A percentile compares a stretch with the other conserved stretches of the same genome.
These are phyloP conservation scores for Xiphophorus birchmanni DNA, from an alignment of 2,797 vertebrate genomes.

Conservation along the genomic window DNA sequence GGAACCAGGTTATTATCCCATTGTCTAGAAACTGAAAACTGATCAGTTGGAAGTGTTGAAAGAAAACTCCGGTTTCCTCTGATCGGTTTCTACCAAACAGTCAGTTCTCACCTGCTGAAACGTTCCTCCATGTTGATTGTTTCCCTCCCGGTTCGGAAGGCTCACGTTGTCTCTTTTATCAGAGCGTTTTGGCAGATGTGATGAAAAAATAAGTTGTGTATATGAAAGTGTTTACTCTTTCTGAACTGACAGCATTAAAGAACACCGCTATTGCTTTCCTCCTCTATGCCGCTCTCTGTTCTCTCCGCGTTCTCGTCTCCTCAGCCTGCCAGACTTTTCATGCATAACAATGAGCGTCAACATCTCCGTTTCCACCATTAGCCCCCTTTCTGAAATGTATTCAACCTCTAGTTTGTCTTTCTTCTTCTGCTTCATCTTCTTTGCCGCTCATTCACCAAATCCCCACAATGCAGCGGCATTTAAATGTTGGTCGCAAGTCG, in stretches of 20 bases:
- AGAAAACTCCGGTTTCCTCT: not conserved
- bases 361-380: conserved; percentile 60
- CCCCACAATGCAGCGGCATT: conserved; percentile 62
- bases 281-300: conserved; percentile 14
- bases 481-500: conserved; percentile 50
- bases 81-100: not conserved
- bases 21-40: not conserved
- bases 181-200: not conserved
- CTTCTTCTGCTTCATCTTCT: not conserved
- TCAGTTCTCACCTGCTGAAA: not conserved
- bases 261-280: conserved; percentile 6
- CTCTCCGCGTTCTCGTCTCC: conserved; percentile 35
- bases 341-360: conserved; percentile 72
- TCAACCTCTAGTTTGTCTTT: conserved; percentile 34
- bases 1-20: not conserved
- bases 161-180: conserved; percentile 11
- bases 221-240: conserved; percentile 23
- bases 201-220: not conserved
- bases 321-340: conserved; percentile 58
- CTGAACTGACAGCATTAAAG: conserved; percentile 31
- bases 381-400: conserved; percentile 61
- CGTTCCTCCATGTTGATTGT: not conserved
- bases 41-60: not conserved
- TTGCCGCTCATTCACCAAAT: conserved; percentile 61
- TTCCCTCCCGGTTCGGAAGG: not conserved